Base-by-base conservation (phyloP, 2,113 vertebrate species). In the Ahaetulla prasina region DNA sequence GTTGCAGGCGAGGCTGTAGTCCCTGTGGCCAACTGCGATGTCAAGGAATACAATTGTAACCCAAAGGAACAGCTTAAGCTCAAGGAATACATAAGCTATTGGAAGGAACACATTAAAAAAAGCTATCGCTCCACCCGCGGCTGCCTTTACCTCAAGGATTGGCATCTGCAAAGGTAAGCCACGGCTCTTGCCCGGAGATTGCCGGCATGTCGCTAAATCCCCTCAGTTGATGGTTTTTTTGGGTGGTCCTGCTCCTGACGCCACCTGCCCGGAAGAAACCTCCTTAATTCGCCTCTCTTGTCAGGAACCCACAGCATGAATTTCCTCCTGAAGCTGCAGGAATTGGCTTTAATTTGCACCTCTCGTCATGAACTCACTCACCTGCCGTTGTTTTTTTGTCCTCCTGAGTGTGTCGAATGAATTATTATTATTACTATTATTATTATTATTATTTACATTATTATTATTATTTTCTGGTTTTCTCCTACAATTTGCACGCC, bases 121-220 rank as follows among this genome's bases (percentile, higher is more conserved):
- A 98, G 97, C 25, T 96, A 98, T 92, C 97, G 95, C 0, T 99
- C 99, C 4, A 94, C 98, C 0, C 97, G 96, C 53, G 99, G 99
- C 89, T 99, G 99, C 85, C 98, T 99, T 52, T 99, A 99, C 90
- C 98, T 99, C 18, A 99, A 99, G 96, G 99, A 99, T 95, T 99
- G 99, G 99, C 99, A 99, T 96, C 97, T 99, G 97, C 96, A 97
- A 97, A 99, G 98, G 99, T 99, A 96, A 94, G 53, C 12, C 87
- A 86, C 57, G 25, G n/a, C 68, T 80, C 30, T 0, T 0, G 0
- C 0, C 54, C 47, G 1, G 18, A 88, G 49, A 10, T 3, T 43
- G 9, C 3, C 16, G 27, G 89, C 57, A 91, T 94, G 55, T 55
- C 2, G 0, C 0, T 0, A 60, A 43, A 14, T 53, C 88, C n/a